These are phyloP conservation scores for Crocuta crocuta DNA, from an alignment of 2,113 vertebrate genomes.

Conservation along the genomic window DNA sequence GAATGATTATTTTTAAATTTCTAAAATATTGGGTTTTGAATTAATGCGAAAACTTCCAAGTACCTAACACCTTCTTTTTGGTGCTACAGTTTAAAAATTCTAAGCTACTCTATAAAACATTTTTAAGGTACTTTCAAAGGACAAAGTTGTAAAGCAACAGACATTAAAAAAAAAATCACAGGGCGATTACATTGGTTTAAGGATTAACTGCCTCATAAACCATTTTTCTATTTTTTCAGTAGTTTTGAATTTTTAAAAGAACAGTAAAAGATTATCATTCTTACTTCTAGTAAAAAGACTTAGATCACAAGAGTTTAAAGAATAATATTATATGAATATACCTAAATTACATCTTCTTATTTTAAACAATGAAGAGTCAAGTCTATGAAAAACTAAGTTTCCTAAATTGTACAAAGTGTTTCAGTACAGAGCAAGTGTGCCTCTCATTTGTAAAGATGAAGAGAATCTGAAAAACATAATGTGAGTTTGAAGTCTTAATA, in stretches of 20 bases:
- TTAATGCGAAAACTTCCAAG: not conserved
- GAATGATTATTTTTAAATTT: not conserved
- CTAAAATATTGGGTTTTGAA: not conserved
- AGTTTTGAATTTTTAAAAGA: not conserved
- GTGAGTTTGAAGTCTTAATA: not conserved
- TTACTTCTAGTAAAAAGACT: not conserved
- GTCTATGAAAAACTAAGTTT: slow-evolving; percentile 28
- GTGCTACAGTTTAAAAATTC: not conserved
- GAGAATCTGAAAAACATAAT: slow-evolving; percentile 3
- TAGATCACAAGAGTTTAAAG: not conserved
- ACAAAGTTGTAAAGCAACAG: not conserved
- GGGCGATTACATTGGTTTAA: not conserved
- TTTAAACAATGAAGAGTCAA: slow-evolving; percentile 40
- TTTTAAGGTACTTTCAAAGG: slow-evolving; percentile 14
- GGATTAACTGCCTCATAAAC: not conserved
- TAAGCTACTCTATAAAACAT: not conserved
- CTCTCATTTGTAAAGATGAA: slow-evolving; percentile 28
- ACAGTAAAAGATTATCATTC: not conserved
- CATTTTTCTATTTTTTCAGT: not conserved
- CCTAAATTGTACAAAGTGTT: not conserved
- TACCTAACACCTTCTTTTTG: not conserved
- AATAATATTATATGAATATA: not conserved
- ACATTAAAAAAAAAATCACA: not conserved
- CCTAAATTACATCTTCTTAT: not conserved
- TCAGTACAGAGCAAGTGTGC: not conserved